Evolutionary conservation across 2,113 vertebrate species (phyloP).

Genomic region (Daubentonia madagascariensis): DNA sequence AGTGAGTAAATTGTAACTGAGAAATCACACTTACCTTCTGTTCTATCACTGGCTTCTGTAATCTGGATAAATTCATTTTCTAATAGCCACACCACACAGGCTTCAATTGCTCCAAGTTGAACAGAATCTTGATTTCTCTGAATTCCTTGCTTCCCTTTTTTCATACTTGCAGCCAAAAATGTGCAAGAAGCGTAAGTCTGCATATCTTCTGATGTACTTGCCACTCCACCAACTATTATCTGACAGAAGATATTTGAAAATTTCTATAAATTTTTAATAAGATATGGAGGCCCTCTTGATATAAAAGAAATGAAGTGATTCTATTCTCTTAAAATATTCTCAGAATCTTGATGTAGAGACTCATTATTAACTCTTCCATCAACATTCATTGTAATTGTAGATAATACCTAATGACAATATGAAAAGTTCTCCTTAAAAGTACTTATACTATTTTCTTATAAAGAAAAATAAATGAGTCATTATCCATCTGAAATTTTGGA

Average conservation of each 20-base stretch:
- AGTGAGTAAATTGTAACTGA: neutral
- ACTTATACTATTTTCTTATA: neutral
- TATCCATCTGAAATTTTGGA: slow-evolving; percentile 9
- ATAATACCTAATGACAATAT: neutral
- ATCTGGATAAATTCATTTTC: slow-evolving; percentile 95
- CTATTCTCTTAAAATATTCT: slow-evolving; percentile 16
- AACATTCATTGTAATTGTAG: neutral
- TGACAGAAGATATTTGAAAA: slow-evolving; percentile 76
- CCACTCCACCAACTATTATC: slow-evolving; percentile 95
- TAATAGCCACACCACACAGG: slow-evolving; percentile 93
- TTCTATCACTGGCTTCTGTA: slow-evolving; percentile 79
- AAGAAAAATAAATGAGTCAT: slow-evolving; percentile 1
- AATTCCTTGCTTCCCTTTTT: slow-evolving; percentile 62
- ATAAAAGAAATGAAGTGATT: slow-evolving; percentile 10
- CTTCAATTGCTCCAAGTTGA: slow-evolving; percentile 87
- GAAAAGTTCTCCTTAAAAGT: slow-evolving; percentile 22
- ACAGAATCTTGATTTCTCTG: slow-evolving; percentile 66
- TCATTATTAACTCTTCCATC: neutral
- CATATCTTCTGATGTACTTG: slow-evolving; percentile 92
- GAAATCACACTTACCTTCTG: slow-evolving; percentile 80
- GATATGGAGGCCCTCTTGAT: neutral
- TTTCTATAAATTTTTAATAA: slow-evolving; percentile 47
- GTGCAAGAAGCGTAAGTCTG: slow-evolving; percentile 92
- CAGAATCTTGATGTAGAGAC: neutral
- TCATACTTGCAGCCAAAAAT: slow-evolving; percentile 89